A percentile compares a stretch with the other conserved stretches of the same genome.
phyloP scores from a whole-genome alignment of 35 echinoderm and acorn worm species.

The Heliocidaris erythrogramma region DNA sequence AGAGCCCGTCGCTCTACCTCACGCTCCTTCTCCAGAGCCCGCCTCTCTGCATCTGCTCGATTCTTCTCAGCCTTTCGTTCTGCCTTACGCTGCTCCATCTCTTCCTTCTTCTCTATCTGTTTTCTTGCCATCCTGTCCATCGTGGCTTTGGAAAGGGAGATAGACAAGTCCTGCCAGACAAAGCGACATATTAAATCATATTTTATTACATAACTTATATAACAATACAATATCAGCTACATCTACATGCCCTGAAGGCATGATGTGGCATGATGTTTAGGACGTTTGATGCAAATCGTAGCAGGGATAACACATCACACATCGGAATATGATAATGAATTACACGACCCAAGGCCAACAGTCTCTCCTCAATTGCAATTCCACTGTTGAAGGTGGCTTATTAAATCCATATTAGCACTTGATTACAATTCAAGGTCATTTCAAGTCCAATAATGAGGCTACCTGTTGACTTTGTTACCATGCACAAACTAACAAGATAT shows the following conservation, averaged over 20 bases:
- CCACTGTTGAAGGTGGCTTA: not conserved
- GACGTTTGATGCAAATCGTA: not conserved
- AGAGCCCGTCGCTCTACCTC: conserved; percentile 36
- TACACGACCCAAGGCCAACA: not conserved
- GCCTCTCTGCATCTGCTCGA: conserved; percentile 46
- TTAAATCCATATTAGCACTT: not conserved
- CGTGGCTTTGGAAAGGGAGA: conserved; percentile 81
- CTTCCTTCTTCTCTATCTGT: conserved; percentile 73
- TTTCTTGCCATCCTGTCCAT: conserved; percentile 72
- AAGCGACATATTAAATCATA: not conserved
- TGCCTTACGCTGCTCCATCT: conserved; percentile 69
- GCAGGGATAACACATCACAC: not conserved
- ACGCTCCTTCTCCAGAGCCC: conserved; percentile 34
- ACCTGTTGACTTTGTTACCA: not conserved
- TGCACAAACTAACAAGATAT: not conserved
- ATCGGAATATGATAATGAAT: not conserved
- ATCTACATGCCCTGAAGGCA: not conserved
- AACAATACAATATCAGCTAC: not conserved
- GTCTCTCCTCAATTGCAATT: not conserved
- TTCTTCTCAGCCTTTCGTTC: conserved; percentile 57
- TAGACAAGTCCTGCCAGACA: conserved; percentile 45
- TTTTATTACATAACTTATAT: not conserved
- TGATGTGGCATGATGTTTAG: not conserved
- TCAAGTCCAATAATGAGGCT: not conserved
- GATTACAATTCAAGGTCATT: not conserved